A percentile compares a stretch with the other conserved stretches of the same genome.
These are phyloP conservation scores for Cordylochernes scorpioides DNA, from an alignment of 2,888 invertebrate genomes.

Conservation along the genomic window DNA sequence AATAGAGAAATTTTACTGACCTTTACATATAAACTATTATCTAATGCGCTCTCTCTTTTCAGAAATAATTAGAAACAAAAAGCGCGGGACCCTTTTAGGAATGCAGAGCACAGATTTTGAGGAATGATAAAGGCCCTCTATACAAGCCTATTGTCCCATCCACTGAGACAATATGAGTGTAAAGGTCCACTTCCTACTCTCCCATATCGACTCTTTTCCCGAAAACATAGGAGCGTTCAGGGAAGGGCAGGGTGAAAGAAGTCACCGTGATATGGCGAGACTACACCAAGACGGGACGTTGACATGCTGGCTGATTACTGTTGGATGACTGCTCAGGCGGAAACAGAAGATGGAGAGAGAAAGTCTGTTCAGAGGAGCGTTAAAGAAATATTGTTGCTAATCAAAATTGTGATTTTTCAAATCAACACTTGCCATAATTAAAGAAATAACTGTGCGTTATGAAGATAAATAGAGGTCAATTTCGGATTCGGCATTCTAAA, in stretches of 20 bases:
- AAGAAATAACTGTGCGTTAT: not conserved
- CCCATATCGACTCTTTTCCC: constrained; percentile 19
- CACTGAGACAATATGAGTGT: constrained; percentile 15
- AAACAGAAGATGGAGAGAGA: constrained; percentile 2
- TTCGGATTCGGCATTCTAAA: not conserved
- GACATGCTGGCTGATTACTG: constrained; percentile 20
- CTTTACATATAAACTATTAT: not conserved
- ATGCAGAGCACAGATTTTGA: constrained; percentile 1
- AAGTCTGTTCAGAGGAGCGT: not conserved
- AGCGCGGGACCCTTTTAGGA: constrained; percentile 4
- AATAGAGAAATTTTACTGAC: not conserved
- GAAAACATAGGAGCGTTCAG: constrained; percentile 19
- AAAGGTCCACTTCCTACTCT: constrained; percentile 19
- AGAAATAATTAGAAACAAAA: constrained; percentile 2
- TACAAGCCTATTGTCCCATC: not conserved
- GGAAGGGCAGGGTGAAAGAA: constrained; percentile 20
- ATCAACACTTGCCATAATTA: not conserved
- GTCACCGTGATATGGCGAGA: constrained; percentile 19
- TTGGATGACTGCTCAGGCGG: constrained; percentile 16
- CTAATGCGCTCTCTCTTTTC: constrained; percentile 1
- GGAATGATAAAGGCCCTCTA: not conserved
- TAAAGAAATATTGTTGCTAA: not conserved
- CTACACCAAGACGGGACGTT: constrained; percentile 16
- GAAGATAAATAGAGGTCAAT: not conserved
- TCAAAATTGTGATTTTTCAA: not conserved